Conservation (phyloP, 1,140 invertebrate genomes). For the Heliconius eleuchia region DNA sequence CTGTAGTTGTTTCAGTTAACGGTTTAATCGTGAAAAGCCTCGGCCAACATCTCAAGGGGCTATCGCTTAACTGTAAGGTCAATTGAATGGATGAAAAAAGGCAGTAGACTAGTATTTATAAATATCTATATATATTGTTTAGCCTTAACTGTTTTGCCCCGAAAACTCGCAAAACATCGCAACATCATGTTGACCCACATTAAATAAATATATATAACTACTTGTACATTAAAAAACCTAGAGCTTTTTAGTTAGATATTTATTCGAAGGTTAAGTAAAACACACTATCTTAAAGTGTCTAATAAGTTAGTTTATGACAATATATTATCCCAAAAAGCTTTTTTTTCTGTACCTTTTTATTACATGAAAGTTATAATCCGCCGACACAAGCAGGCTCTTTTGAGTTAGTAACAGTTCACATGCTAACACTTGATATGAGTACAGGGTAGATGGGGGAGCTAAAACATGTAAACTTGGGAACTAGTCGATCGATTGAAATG, state of each 20-base stretch:
- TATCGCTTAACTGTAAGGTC: constrained; percentile 5
- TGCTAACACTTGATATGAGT: background rate
- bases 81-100: background rate
- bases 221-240: too few relatives aligned
- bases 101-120: background rate
- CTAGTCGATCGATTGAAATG: background rate
- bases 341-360: background rate
- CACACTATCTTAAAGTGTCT: background rate
- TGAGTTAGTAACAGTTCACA: background rate
- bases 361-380: background rate
- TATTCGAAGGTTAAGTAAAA: too few relatives aligned
- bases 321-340: background rate
- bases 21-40: background rate
- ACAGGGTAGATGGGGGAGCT: background rate
- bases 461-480: background rate
- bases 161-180: too few relatives aligned
- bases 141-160: too few relatives aligned
- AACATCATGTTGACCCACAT: too few relatives aligned
- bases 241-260: too few relatives aligned
- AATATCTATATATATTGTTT: background rate
- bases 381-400: background rate
- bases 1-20: constrained; percentile 5
- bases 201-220: too few relatives aligned
- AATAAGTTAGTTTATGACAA: background rate
- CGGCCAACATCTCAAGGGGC: constrained; percentile 8